Conservation (phyloP, 2,888 invertebrate genomes). For the Phragmatobia fuliginosa region DNA sequence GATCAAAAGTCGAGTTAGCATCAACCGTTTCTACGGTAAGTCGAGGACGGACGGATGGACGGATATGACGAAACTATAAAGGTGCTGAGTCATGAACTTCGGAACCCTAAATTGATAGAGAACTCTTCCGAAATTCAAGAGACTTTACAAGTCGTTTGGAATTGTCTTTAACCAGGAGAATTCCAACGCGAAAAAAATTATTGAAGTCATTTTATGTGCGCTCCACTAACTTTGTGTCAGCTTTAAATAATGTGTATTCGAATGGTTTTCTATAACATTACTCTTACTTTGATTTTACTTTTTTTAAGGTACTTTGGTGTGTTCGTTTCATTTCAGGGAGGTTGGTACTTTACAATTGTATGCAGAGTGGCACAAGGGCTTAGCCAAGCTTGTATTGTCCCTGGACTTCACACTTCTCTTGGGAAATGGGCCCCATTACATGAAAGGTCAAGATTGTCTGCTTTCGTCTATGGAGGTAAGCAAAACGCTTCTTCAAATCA, state of each 20-base stretch:
- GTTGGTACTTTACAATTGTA: conserved; percentile 65
- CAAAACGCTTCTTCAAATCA: too few species aligned
- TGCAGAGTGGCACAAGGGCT: conserved; percentile 89
- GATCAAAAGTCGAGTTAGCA: too few species aligned
- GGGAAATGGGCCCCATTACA: conserved; percentile 90
- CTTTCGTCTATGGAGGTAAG: conserved; percentile 77
- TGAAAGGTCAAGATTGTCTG: conserved; percentile 88
- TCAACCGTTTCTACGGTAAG: too few species aligned
- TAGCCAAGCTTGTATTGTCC: conserved; percentile 89
- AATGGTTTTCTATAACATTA: not conserved
- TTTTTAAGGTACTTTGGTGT: not conserved
- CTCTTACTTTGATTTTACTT: not conserved
- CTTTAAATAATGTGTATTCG: not conserved
- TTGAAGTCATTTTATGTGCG: not conserved
- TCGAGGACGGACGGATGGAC: too few species aligned
- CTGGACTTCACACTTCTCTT: conserved; percentile 88
- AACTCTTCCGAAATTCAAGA: too few species aligned
- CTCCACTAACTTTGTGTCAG: not conserved
- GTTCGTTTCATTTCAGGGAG: conserved; percentile 13
- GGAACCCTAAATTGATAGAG: too few species aligned
- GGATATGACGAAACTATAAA: too few species aligned
- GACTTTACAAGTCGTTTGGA: too few species aligned
- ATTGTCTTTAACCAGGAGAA: too few species aligned
- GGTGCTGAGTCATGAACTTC: too few species aligned
- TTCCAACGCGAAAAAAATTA: too few species aligned